Evolutionary conservation across 2,113 vertebrate species (phyloP).

Genomic region (Oryzias melastigma): DNA sequence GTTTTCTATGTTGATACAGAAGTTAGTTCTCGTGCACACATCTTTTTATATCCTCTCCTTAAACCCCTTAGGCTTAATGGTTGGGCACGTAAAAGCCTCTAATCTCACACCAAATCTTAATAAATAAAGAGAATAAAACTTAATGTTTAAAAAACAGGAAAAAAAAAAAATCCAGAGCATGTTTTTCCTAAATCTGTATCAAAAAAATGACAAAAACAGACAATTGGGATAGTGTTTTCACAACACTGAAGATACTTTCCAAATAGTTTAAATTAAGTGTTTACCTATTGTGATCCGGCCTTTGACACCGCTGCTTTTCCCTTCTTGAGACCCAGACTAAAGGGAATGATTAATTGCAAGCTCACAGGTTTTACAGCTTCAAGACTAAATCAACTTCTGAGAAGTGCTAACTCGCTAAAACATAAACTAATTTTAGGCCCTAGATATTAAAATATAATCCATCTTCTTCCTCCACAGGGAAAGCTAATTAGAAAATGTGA

Average conservation of each 20-base stretch:
- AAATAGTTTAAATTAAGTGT: conserved; percentile 81
- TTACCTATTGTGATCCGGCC: conserved; percentile 77
- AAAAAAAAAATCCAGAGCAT: conserved; percentile 29
- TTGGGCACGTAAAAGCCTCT: conserved; percentile 67
- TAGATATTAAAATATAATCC: conserved; percentile 92
- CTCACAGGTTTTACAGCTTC: conserved; percentile 84
- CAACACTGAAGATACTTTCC: conserved; percentile 78
- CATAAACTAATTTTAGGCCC: conserved; percentile 88
- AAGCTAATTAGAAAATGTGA: conserved; percentile 88
- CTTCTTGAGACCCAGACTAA: conserved; percentile 63
- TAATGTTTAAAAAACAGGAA: conserved; percentile 56
- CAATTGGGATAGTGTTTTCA: conserved; percentile 67
- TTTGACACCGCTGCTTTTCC: conserved; percentile 73
- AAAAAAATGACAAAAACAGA: conserved; percentile 68
- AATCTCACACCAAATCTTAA: conserved; percentile 70
- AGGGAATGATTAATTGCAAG: conserved; percentile 79
- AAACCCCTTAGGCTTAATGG: conserved; percentile 67
- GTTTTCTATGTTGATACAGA: neutral
- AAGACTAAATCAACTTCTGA: conserved; percentile 84
- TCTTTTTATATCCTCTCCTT: conserved; percentile 27
- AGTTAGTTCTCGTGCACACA: neutral
- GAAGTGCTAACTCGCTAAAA: conserved; percentile 89
- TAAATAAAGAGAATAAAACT: neutral
- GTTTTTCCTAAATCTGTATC: conserved; percentile 73
- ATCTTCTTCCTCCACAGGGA: conserved; percentile 85